Evolutionary conservation across 2,113 vertebrate genomes (phyloP), one percentile per base, ranked within the genome.

Genomic region (Mesoclemmys tuberculata): DNA sequence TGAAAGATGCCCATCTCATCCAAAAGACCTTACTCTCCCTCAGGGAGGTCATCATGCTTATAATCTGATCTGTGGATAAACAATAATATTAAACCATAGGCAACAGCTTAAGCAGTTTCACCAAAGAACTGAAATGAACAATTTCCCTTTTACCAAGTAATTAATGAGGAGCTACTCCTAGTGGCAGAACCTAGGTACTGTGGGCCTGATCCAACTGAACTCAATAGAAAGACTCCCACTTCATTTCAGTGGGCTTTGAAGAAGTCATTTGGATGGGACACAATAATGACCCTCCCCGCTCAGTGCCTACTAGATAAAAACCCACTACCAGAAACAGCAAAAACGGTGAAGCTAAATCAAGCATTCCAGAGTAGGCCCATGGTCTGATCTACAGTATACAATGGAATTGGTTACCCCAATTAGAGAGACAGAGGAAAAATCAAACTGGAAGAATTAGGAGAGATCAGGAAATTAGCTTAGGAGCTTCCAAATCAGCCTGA

Each of bases 11-110:
- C 27, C n/a, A 75, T 3, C 4, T 48, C 41, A 61, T 13, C 48
- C n/a, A 9, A 52, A 91, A 85, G 26, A 64, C 19, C 83, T 84
- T 75, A 35, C 19, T 74, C 86, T 92, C 41, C 48, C 26, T n/a
- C 41, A 56, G 64, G 41, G 10, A 11, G n/a, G 10, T 14, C 22
- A 24, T 9, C 5, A 5, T 74, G 68, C 10, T 41, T 10, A 24
- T 41, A 21, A 74, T 74, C 22, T 41, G n/a, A 74, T 74, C 38
- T 74, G 38, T 74, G 71, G 38, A 24, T 26, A 74, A 74, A 38
- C 35, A 21, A 41, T 74, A 24, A 26, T 41, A 26, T 64, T 35
- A 64, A 35, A 64, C 31, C 71, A 74, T 44, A 12, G 38, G 19
- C 10, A 41, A 41, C 22, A 24, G 9, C 26, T 74, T 41, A 74